Base-by-base conservation (phyloP, 2,888 invertebrate genomes). In the Acleris literana region DNA sequence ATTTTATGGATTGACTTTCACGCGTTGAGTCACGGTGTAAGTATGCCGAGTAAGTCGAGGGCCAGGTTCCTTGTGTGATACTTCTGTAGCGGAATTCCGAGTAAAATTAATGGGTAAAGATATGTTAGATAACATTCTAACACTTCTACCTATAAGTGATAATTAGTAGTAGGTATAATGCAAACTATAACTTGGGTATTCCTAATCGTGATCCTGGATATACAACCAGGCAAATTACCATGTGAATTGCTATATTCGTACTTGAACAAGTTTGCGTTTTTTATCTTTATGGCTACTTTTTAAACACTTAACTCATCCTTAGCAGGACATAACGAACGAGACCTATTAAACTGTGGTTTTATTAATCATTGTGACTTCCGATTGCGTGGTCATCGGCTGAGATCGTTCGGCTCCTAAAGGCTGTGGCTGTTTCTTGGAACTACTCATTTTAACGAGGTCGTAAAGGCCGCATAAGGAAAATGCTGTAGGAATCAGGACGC, bases 21-120 rank as follows among this genome's bases (percentile, higher is more conserved):
- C 81, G 68, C 51, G 74, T 74, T 90, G 90, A 91, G 75, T 91
- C 90, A 90, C 77, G 70, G 68, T 56, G 71, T 74, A 87, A 86
- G 86, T 85, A 86, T 88, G 86, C 76, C 81, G 77, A 74, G 75
- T 81, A 80, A 84, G 84, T 75, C 76, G 78, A 79, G 78, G 79
- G 77, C 80, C 79, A 77, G 77, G 81, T 82, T 82, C 81, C 77
- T 78, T 70, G 68, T 69, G 69, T 72, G 65, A 70, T 70, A 65
- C 64, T 65, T 65, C 51, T 60, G 7, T 4, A 33, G 33, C 9
- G 9, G 7, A 54, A 17, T 52, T 46, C 51, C 49, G 18, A 48
- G 48, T 53, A 59, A 64, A 39, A 5, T 53, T 7, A 55, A 60
- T 55, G 17, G 43, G 22, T 16, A 33, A 56, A 49, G 9, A 54